These are phyloP conservation scores for Arenaria interpres DNA, from an alignment of 2,113 vertebrate species.

Conservation along the genomic window DNA sequence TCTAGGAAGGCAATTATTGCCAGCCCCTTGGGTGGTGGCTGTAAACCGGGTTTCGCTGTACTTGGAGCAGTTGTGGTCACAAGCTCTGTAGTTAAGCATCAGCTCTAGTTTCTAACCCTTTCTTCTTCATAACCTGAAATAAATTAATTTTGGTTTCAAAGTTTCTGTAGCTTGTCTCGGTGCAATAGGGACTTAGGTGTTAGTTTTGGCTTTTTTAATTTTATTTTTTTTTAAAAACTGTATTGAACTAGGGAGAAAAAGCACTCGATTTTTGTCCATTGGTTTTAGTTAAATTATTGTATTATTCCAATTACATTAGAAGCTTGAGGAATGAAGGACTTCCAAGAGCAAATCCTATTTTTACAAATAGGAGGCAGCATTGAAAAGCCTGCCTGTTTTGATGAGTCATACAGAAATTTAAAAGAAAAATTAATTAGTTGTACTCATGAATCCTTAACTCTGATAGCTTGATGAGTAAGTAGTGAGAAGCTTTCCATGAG, in stretches of 20 bases:
- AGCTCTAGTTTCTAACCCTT: not conserved
- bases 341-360: not conserved
- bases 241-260: not conserved
- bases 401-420: not conserved
- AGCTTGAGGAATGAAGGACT: not conserved
- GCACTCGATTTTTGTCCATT: accelerated
- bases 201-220: not conserved
- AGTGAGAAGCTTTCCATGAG: conserved; percentile 49
- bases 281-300: not conserved
- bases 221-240: not conserved
- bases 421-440: conserved; percentile 16
- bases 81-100: conserved; percentile 13
- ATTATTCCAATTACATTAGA: not conserved
- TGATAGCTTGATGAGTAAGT: not conserved
- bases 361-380: not conserved
- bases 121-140: not conserved
- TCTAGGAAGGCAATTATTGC: conserved; percentile 19
- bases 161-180: not conserved
- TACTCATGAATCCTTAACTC: not conserved
- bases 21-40: not conserved
- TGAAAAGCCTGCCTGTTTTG: not conserved
- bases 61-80: not conserved
- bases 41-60: not conserved
- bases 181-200: not conserved
- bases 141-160: not conserved